phyloP scores from a whole-genome alignment of 2,888 invertebrate species.

The Diloba caeruleocephala region DNA sequence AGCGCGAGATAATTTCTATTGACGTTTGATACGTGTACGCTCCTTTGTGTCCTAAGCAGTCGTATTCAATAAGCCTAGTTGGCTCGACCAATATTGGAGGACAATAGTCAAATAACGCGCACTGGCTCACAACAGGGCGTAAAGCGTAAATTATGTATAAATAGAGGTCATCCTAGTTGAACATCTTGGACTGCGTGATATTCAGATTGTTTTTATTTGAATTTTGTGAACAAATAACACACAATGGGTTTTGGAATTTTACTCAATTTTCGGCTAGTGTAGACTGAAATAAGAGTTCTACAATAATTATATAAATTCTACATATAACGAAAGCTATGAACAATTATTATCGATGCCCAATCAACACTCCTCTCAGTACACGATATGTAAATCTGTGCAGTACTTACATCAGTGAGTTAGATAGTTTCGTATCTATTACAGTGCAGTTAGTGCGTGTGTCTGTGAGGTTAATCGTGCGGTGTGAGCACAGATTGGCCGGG shows the following conservation, averaged over 20 bases:
- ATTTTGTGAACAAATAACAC: background rate
- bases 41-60: constrained; percentile 72
- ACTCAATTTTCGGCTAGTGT: too few species aligned
- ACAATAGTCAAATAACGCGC: constrained; percentile 75
- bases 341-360: too few species aligned
- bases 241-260: too few species aligned
- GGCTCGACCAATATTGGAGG: constrained; percentile 77
- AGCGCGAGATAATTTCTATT: constrained; percentile 46
- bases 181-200: constrained; percentile 20
- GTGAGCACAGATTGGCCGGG: constrained; percentile 69
- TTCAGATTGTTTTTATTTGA: constrained; percentile 4
- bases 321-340: too few species aligned
- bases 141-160: constrained; percentile 51
- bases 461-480: constrained; percentile 68
- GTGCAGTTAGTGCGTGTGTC: constrained; percentile 51
- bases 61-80: constrained; percentile 68
- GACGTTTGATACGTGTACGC: constrained; percentile 40
- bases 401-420: constrained; percentile 30
- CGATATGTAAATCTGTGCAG: constrained; percentile 36
- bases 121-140: constrained; percentile 33
- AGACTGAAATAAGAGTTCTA: too few species aligned
- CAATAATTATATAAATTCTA: too few species aligned
- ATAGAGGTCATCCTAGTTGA: constrained; percentile 46
- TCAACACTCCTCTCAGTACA: too few species aligned
- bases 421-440: constrained; percentile 42